A percentile compares a stretch with the other conserved stretches of the same genome.
Evolutionary conservation across 2,797 vertebrate species (phyloP).

Genomic region (Mionectes olivaceus): DNA sequence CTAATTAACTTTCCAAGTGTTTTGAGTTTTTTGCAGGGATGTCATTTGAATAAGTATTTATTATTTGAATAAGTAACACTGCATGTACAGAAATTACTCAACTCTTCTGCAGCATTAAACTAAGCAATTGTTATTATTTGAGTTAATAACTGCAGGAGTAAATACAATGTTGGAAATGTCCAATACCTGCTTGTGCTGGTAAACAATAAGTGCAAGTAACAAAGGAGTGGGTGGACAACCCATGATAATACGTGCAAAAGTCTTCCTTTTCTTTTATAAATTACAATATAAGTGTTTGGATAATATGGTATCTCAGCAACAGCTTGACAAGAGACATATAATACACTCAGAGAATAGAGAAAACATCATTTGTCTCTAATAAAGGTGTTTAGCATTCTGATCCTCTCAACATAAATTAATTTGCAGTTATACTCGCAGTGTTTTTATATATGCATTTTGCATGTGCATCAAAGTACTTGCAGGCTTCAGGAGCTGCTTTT

Average conservation of each 20-base stretch:
- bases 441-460: slow-evolving; percentile 73
- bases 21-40: not conserved
- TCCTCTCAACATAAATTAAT: slow-evolving; percentile 78
- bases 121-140: not conserved
- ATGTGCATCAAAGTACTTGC: slow-evolving; percentile 57
- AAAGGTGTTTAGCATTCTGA: slow-evolving; percentile 79
- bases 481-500: slow-evolving; percentile 38
- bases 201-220: slow-evolving; percentile 31
- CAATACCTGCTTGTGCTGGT: not conserved
- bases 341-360: slow-evolving; percentile 71
- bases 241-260: slow-evolving; percentile 38
- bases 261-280: slow-evolving; percentile 70
- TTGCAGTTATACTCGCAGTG: slow-evolving; percentile 69
- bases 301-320: slow-evolving; percentile 78
- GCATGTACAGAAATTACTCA: not conserved
- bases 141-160: not conserved
- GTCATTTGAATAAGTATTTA: not conserved
- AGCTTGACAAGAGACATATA: slow-evolving; percentile 81
- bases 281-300: slow-evolving; percentile 68
- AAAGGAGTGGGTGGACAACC: slow-evolving; percentile 46
- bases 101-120: not conserved
- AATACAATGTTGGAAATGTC: not conserved
- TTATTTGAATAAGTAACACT: not conserved
- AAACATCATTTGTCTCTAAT: slow-evolving; percentile 69
- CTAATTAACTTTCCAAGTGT: not conserved